These are phyloP conservation scores for Piliocolobus tephrosceles DNA, from an alignment of 2,113 vertebrate species.

Conservation along the genomic window DNA sequence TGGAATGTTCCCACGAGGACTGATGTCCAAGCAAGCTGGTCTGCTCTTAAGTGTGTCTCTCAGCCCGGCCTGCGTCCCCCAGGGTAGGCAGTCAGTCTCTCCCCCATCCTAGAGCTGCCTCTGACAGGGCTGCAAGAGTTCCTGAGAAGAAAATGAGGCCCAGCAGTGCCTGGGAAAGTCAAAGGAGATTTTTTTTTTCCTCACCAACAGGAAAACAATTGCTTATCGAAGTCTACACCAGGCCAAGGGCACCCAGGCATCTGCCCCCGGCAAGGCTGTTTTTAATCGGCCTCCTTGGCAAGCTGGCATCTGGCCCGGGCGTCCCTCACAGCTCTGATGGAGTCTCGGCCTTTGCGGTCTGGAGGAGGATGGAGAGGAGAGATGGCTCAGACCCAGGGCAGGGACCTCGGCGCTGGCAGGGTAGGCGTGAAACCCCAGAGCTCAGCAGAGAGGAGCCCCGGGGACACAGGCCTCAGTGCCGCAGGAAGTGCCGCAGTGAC, in stretches of 20 bases:
- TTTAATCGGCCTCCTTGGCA: conserved; percentile 53
- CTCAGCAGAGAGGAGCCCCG: background rate
- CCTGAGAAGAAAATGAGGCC: conserved; percentile 50
- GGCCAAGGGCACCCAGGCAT: conserved; percentile 34
- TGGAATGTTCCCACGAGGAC: background rate
- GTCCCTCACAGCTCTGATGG: background rate
- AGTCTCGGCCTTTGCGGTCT: conserved; percentile 12
- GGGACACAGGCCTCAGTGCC: background rate
- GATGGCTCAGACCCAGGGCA: fast-evolving
- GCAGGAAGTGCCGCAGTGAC: no score
- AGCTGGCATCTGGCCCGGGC: background rate
- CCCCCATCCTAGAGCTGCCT: background rate
- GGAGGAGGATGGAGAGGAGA: background rate
- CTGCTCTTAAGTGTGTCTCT: background rate
- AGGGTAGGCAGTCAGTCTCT: fast-evolving
- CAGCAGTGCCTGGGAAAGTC: background rate
- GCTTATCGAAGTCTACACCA: conserved; percentile 50
- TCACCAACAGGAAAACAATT: conserved; percentile 53
- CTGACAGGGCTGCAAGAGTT: background rate
- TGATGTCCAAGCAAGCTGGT: background rate
- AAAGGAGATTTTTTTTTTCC: background rate
- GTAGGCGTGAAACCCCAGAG: background rate
- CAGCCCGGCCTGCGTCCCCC: background rate
- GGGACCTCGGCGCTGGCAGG: background rate
- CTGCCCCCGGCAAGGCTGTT: background rate